Conservation (phyloP, 2,888 invertebrate species). For the Cantharis nigra region DNA sequence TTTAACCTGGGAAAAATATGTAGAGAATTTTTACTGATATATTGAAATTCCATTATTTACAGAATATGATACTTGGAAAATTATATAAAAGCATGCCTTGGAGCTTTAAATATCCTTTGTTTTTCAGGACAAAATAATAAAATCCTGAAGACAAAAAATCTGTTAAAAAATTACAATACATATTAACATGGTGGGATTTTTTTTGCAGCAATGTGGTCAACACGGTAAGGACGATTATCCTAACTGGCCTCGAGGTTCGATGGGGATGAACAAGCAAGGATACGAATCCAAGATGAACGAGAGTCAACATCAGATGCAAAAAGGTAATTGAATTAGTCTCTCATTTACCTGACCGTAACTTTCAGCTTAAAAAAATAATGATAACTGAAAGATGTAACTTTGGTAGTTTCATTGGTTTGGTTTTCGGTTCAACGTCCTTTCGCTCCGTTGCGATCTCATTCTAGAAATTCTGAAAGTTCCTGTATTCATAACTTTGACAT, state of each 20-base stretch:
- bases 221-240: slow-evolving; percentile 60
- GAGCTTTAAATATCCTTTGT: slow-evolving; percentile 2
- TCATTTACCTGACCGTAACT: slow-evolving; percentile 20
- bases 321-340: slow-evolving; percentile 50
- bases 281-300: slow-evolving; percentile 64
- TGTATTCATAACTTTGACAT: not conserved
- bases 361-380: not conserved
- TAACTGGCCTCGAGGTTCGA: slow-evolving; percentile 59
- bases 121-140: not conserved
- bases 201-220: slow-evolving; percentile 58
- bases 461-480: slow-evolving; percentile 4
- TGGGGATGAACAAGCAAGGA: slow-evolving; percentile 59
- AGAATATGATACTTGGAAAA: slow-evolving; percentile 24
- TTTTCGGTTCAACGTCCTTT: slow-evolving; percentile 3
- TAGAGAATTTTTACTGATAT: slow-evolving; percentile 32
- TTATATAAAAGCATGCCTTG: slow-evolving; percentile 20
- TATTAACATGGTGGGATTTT: slow-evolving; percentile 26
- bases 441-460: slow-evolving; percentile 1
- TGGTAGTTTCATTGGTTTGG: not conserved
- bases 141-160: not conserved
- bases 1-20: slow-evolving; percentile 38
- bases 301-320: slow-evolving; percentile 58
- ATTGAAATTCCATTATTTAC: slow-evolving; percentile 31
- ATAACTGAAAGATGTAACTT: not conserved
- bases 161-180: not conserved